A percentile compares a stretch with the other conserved stretches of the same genome.
Evolutionary conservation across 2,797 vertebrate genomes (phyloP).

Genomic region (Myripristis murdjan): DNA sequence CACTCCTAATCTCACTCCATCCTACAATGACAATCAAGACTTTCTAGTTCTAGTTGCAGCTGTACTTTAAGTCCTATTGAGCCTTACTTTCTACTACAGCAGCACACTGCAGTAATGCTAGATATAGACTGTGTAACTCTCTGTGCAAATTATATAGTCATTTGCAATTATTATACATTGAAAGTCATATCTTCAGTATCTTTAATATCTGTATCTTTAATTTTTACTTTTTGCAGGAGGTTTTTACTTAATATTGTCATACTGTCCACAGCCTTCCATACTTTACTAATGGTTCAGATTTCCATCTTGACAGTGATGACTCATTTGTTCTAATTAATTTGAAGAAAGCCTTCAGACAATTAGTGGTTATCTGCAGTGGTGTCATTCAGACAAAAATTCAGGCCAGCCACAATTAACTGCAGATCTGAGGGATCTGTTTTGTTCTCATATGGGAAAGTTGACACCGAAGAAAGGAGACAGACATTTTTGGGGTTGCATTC

Average conservation of each 20-base stretch:
- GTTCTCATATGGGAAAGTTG: too few relatives aligned
- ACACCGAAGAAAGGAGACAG: too few relatives aligned
- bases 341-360: constrained; percentile 46
- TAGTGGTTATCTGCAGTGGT: constrained; percentile 39
- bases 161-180: constrained; percentile 52
- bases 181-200: too few relatives aligned
- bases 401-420: neutral
- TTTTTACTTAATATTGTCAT: too few relatives aligned
- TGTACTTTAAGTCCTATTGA: constrained; percentile 41
- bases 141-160: constrained; percentile 49
- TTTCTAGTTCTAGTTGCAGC: too few relatives aligned
- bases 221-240: too few relatives aligned
- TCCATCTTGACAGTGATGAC: constrained; percentile 55
- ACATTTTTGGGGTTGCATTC: constrained; percentile 6
- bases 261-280: neutral
- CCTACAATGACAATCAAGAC: too few relatives aligned
- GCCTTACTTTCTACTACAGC: constrained; percentile 21
- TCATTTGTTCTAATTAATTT: constrained; percentile 57
- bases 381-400: constrained; percentile 19
- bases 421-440: too few relatives aligned
- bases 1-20: too few relatives aligned
- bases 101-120: neutral
- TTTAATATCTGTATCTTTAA: too few relatives aligned
- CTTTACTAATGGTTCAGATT: constrained; percentile 25
- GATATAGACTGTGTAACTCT: constrained; percentile 50